Evolutionary conservation across 30 jellyfish, hydroid and myxozoan species (phyloP), one percentile per base, ranked within the genome.

Genomic region (Hydractinia symbiolongicarpus): DNA sequence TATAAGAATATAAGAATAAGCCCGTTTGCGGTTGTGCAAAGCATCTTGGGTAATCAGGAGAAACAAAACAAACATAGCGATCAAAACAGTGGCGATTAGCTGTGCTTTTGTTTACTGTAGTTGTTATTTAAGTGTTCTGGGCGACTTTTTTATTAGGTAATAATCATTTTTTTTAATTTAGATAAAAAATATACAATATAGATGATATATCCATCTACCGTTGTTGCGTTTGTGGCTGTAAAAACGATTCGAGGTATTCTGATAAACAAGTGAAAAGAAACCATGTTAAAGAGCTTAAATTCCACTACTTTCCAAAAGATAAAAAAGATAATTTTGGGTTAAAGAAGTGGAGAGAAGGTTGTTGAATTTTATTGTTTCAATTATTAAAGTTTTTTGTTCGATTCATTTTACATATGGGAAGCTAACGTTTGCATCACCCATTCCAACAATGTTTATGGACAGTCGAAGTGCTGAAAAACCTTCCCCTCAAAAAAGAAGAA

Each of bases 191-290:
- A 30, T 30, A 30, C 2, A 30, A 3, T 58, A 11, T 58, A 58
- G 15, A 58, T 58, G 16, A 58, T 11, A 81, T 81, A 86, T 86
- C 87, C 6, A 53, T 20, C 40, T 68, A 66, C 67, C 17, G 66
- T 30, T 79, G 88, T 55, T 81, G 88, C 69, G 88, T 51, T 66
- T 84, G 84, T 9, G 88, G 88, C 0, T 81, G 88, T 55, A 66
- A 81, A 62, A 81, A 81, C 58, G 84, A 68, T 66, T 20, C 53
- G 20, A 66, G 50, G 52, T 20, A 40, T 11, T 61, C 79, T 19
- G 77, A 67, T 40, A 51, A 81, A 16, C 49, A 55, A 6, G 76
- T 81, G 54, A 81, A 66, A 60, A 52, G 84, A 56, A n/a, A 74
- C 73, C 88, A 81, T 68, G 84, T 81, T 1, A 53, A 66, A 44